Base-by-base conservation (phyloP, 2,797 vertebrate species). In the Apodemus agrarius region DNA sequence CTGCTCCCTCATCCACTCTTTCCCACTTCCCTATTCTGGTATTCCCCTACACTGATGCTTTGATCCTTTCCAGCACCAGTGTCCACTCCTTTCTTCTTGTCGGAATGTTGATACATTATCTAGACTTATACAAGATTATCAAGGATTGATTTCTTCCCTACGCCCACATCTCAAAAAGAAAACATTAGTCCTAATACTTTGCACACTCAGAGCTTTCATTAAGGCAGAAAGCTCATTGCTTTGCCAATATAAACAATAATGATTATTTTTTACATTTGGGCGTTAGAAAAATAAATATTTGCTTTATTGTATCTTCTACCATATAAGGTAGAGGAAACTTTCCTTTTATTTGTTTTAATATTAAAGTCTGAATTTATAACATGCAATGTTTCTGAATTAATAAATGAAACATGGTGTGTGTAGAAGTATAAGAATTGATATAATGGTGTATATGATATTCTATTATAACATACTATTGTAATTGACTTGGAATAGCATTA, bases 241-340 rank as follows among this genome's bases (percentile, higher is more conserved):
- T 80, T 92, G 37, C 49, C n/a, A 43, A 43, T 61, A 46, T 72
- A 49, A 94, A 54, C 86, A 69, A 69, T 14, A 24, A 75, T 59
- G 19, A 22, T n/a, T n/a, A 26, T 78, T 57, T 80, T 90, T 94
- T 82, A 86, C 49, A 94, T 74, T 63, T 34, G 24, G 9, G 21
- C 40, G 84, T 94, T 81, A 69, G 76, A 82, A 90, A 93, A 90
- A 90, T 72, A 85, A 90, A 81, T 34, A 84, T 81, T 54, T 72
- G 13, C 12, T 57, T 87, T 74, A 29, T 75, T 93, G 13, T 49
- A 19, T 61, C 21, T 94, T 85, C 40, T 93, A 57, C 26, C 54
- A 89, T 46, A 79, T 91, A 54, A 75, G 46, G 19, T 46, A 74
- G 43, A n/a, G 49, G 40, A 78, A n/a, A 2, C n/a, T 95, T 95